Percentiles rank a stretch among this genome's conserved stretches.
Evolutionary conservation across 2,113 vertebrate species (phyloP).

Genomic region (Micronycteris hirsuta): DNA sequence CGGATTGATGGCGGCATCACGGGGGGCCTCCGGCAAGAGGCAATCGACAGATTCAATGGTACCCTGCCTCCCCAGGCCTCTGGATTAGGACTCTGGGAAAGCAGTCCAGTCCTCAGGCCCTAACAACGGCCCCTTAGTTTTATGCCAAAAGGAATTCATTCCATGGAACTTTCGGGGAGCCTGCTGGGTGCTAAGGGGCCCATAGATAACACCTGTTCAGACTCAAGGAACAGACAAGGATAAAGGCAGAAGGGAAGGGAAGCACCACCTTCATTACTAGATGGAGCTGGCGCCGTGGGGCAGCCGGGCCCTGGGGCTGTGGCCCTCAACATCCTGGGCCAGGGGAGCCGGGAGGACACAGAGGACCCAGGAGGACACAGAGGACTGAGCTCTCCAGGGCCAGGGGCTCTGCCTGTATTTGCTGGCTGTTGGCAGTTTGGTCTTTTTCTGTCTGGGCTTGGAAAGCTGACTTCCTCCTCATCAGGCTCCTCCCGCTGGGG

Average conservation of each 20-base stretch:
- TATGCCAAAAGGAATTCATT: neutral
- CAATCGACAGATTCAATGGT: conserved; percentile 98
- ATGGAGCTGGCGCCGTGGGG: neutral
- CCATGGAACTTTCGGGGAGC: neutral
- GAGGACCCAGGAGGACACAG: rapidly evolving
- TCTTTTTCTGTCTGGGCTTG: neutral
- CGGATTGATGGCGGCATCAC: conserved; percentile 96
- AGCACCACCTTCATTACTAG: neutral
- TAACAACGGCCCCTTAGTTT: neutral
- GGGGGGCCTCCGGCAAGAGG: conserved; percentile 94
- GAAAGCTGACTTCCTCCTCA: neutral
- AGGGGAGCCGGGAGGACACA: neutral
- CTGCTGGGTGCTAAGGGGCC: neutral
- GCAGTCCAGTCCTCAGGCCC: neutral
- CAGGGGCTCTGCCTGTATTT: neutral
- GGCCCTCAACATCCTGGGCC: rapidly evolving
- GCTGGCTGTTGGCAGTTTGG: neutral
- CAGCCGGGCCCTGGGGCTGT: rapidly evolving
- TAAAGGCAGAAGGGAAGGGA: neutral
- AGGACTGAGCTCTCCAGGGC: neutral
- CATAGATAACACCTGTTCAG: neutral
- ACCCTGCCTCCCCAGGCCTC: neutral
- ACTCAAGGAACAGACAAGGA: neutral
- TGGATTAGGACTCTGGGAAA: neutral
- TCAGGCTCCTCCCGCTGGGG: neutral